phyloP scores from a whole-genome alignment of 1,140 invertebrate species.

The Brachionus manjavacas region DNA sequence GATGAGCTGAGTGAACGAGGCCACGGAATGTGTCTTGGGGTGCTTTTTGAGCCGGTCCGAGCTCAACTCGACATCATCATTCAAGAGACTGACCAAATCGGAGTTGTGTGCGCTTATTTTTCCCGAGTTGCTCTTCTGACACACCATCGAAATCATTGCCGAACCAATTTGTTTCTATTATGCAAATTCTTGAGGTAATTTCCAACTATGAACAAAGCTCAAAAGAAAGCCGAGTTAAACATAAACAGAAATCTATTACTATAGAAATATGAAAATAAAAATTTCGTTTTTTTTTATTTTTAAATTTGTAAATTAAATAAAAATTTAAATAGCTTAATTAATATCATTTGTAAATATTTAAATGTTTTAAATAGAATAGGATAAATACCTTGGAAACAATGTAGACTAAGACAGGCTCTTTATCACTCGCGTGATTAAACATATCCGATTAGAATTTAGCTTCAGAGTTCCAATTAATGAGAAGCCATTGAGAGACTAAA shows the following conservation, averaged over 20 bases:
- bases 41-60: not conserved
- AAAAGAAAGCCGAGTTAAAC: conserved; percentile 14
- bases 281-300: not conserved
- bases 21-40: not conserved
- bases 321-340: conserved; percentile 15
- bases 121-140: conserved; percentile 2
- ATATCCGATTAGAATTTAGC: not conserved
- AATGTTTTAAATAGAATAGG: not conserved
- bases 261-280: conserved; percentile 33
- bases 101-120: not conserved
- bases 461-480: not conserved
- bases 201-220: not conserved
- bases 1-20: not conserved
- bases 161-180: not conserved
- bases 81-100: not conserved
- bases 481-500: not conserved
- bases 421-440: not conserved
- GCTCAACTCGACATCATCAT: not conserved
- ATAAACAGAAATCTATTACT: conserved; percentile 38
- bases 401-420: not conserved
- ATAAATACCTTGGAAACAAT: conserved; percentile 39
- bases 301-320: conserved; percentile 19
- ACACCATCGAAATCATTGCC: conserved; percentile 2
- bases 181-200: not conserved
- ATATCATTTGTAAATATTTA: conserved; percentile 28